These are phyloP conservation scores for Geotrupes spiniger DNA, from an alignment of 2,888 invertebrate species.

Conservation along the genomic window DNA sequence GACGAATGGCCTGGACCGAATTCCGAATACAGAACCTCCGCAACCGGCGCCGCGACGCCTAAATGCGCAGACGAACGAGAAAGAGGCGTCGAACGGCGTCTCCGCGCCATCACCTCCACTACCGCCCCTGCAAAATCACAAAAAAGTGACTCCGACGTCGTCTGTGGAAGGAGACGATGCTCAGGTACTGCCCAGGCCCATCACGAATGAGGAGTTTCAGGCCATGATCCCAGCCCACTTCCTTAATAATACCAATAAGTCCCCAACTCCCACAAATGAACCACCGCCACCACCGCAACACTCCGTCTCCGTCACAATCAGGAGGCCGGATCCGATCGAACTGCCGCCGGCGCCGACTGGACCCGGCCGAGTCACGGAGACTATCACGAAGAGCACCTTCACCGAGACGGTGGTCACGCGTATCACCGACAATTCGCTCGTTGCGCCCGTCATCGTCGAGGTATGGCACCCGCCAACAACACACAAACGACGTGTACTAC, in stretches of 20 bases:
- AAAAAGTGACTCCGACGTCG: slow-evolving; percentile 52
- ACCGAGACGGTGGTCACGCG: slow-evolving; percentile 93
- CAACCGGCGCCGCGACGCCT: slow-evolving; percentile 43
- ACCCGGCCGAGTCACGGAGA: slow-evolving; percentile 87
- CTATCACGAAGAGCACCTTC: slow-evolving; percentile 93
- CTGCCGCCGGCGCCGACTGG: slow-evolving; percentile 81
- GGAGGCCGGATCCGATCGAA: slow-evolving; percentile 67
- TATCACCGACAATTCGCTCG: slow-evolving; percentile 88
- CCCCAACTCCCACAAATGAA: slow-evolving; percentile 47
- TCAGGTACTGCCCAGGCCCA: slow-evolving; percentile 69
- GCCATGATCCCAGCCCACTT: slow-evolving; percentile 93
- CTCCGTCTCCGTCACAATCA: slow-evolving; percentile 81
- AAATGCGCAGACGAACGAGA: slow-evolving; percentile 45
- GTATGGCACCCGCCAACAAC: slow-evolving; percentile 57
- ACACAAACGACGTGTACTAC: background rate
- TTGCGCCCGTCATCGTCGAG: slow-evolving; percentile 84
- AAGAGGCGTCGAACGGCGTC: slow-evolving; percentile 24
- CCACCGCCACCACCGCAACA: slow-evolving; percentile 43
- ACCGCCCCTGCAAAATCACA: slow-evolving; percentile 40
- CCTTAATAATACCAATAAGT: slow-evolving; percentile 53
- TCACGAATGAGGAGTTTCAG: slow-evolving; percentile 93
- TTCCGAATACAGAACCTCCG: slow-evolving; percentile 37
- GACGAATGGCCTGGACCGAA: slow-evolving; percentile 43
- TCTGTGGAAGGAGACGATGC: slow-evolving; percentile 54
- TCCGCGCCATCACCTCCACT: slow-evolving; percentile 16